Conservation (phyloP, 2,797 vertebrate species). For the Sebastes miniatus region DNA sequence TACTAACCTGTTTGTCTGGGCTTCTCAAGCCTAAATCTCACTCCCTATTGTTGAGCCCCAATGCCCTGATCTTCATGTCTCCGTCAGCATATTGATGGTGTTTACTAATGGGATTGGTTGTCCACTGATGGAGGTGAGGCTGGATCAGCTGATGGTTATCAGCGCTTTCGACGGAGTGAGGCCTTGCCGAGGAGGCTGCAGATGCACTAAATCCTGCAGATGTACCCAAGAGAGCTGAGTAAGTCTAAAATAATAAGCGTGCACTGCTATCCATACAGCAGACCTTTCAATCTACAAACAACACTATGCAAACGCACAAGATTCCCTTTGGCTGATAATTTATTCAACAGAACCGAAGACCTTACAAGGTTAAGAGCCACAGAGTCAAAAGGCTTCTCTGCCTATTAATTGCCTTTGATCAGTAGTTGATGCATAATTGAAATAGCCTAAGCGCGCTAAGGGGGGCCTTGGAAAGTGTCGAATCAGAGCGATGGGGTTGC, state of each 20-base stretch:
- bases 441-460: slow-evolving; percentile 55
- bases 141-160: slow-evolving; percentile 67
- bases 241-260: slow-evolving; percentile 36
- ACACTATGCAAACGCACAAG: slow-evolving; percentile 47
- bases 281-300: slow-evolving; percentile 45
- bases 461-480: slow-evolving; percentile 51
- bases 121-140: slow-evolving; percentile 35
- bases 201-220: slow-evolving; percentile 33
- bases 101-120: slow-evolving; percentile 52
- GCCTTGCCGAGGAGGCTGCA: slow-evolving; percentile 28
- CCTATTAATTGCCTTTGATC: slow-evolving; percentile 81
- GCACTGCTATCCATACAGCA: slow-evolving; percentile 21
- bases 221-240: slow-evolving; percentile 37
- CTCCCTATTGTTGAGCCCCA: slow-evolving; percentile 14
- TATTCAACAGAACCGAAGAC: slow-evolving; percentile 72
- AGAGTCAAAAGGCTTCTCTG: slow-evolving; percentile 69
- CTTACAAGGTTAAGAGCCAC: slow-evolving; percentile 70
- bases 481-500: slow-evolving; percentile 46
- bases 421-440: slow-evolving; percentile 80
- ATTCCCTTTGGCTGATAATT: slow-evolving; percentile 66
- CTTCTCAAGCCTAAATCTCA: slow-evolving; percentile 7
- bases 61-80: slow-evolving; percentile 28
- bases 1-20: slow-evolving; percentile 27
- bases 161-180: slow-evolving; percentile 14
- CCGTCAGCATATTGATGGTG: slow-evolving; percentile 39